phyloP scores from a whole-genome alignment of 2,113 vertebrate species.

The Solea senegalensis region DNA sequence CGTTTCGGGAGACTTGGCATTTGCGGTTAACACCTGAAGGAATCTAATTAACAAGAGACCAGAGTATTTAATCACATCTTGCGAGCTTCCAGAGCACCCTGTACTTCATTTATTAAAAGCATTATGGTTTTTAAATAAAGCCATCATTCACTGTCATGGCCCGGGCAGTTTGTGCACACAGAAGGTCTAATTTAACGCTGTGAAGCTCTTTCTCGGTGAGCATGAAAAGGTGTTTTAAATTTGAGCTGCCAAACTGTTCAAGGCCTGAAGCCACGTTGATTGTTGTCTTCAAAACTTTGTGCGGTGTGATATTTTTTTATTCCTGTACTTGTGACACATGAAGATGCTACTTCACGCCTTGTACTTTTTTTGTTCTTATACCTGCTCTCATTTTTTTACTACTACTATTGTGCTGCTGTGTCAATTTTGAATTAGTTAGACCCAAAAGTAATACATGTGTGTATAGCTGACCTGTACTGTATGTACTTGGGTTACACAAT shows the following conservation, averaged over 20 bases:
- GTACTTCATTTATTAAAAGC: conserved; percentile 74
- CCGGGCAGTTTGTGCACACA: conserved; percentile 30
- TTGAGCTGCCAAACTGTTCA: neutral
- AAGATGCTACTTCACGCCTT: no score
- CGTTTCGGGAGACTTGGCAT: conserved; percentile 57
- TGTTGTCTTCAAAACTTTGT: neutral
- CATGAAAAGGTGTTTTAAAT: conserved; percentile 14
- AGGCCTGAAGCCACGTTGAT: conserved; percentile 5
- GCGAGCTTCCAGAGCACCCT: conserved; percentile 52
- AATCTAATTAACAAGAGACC: conserved; percentile 73
- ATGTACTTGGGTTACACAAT: no score
- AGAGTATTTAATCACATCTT: conserved; percentile 68
- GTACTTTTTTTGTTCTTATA: no score
- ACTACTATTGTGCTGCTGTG: no score
- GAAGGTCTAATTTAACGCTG: conserved; percentile 41
- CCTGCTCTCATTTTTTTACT: no score
- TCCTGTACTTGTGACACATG: neutral
- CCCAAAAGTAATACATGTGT: no score
- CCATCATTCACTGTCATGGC: conserved; percentile 72
- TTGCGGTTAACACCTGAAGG: conserved; percentile 72
- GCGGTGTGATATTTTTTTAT: neutral
- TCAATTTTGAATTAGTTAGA: no score
- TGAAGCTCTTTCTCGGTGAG: conserved; percentile 28
- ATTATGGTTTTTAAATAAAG: conserved; percentile 73
- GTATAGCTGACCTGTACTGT: no score